These are phyloP conservation scores for Drosophila arizonae DNA, from an alignment of 1,140 invertebrate species.

Conservation along the genomic window DNA sequence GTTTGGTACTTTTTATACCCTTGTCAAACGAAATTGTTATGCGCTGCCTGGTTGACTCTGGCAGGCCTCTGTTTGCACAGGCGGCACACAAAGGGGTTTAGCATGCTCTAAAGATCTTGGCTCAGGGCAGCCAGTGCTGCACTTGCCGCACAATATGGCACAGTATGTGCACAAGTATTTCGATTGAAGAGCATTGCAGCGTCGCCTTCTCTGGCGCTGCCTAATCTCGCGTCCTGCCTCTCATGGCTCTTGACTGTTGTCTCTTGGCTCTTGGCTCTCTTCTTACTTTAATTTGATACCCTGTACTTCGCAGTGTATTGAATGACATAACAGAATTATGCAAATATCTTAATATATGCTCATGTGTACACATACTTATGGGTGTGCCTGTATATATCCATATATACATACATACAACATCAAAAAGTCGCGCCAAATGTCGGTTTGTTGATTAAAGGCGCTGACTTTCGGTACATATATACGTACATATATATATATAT, in stretches of 20 bases:
- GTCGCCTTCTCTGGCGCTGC: conserved; percentile 4
- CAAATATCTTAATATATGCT: conserved; percentile 21
- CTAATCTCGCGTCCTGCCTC: too few relatives aligned
- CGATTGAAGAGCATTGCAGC: conserved; percentile 4
- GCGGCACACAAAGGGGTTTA: conserved; percentile 31
- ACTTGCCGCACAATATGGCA: background rate
- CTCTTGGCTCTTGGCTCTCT: too few relatives aligned
- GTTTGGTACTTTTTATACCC: conserved; percentile 36
- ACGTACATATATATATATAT: background rate
- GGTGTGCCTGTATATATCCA: background rate
- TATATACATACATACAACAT: background rate
- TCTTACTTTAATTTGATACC: conserved; percentile 12
- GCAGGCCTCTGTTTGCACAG: conserved; percentile 16
- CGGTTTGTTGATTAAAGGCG: background rate
- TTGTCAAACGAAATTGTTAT: conserved; percentile 32
- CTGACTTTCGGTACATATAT: background rate
- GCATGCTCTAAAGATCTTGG: conserved; percentile 22
- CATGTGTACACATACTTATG: conserved; percentile 1
- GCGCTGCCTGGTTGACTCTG: conserved; percentile 35
- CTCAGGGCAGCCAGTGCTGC: conserved; percentile 18
- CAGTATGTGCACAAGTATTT: background rate
- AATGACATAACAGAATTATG: conserved; percentile 24
- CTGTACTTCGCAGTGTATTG: conserved; percentile 6
- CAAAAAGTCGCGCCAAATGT: background rate
- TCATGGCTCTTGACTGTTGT: too few relatives aligned